Conservation (phyloP, 2,797 vertebrate species). For the Sciurus carolinensis region DNA sequence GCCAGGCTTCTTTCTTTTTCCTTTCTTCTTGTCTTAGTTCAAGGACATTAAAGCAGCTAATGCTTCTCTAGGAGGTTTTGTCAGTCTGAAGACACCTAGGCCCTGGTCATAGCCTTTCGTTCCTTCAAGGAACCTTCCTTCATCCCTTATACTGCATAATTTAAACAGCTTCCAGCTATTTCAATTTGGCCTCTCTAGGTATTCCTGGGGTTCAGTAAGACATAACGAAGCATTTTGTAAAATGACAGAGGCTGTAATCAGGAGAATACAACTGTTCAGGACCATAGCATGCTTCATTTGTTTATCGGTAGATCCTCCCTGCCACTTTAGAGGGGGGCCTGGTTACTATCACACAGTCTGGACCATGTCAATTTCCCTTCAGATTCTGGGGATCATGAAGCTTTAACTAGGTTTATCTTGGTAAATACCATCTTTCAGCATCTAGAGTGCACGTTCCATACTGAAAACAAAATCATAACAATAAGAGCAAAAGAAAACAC, state of each 20-base stretch:
- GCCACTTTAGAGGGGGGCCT: not conserved
- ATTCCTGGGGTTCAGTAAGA: conserved; percentile 47
- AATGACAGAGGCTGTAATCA: conserved; percentile 54
- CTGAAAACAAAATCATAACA: conserved; percentile 51
- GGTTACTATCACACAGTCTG: not conserved
- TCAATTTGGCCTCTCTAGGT: conserved; percentile 52
- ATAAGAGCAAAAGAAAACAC: not conserved
- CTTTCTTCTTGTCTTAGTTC: not conserved
- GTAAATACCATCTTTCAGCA: conserved; percentile 14
- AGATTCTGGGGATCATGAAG: not conserved
- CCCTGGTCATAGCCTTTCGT: not conserved
- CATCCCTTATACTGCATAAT: not conserved
- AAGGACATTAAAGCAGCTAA: conserved; percentile 5
- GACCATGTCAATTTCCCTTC: not conserved
- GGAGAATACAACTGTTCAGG: conserved; percentile 52
- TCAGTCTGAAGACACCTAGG: not conserved
- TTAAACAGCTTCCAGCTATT: conserved; percentile 53
- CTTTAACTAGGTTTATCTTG: not conserved
- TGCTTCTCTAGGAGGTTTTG: not conserved
- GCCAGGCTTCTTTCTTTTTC: not conserved
- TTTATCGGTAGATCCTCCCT: conserved; percentile 27
- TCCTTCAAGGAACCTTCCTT: not conserved
- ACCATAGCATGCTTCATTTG: conserved; percentile 26
- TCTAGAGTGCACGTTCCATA: conserved; percentile 4
- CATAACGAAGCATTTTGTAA: conserved; percentile 51